Percentiles rank a stretch among this genome's conserved stretches.
These are phyloP conservation scores for Micrasema longulum DNA, from an alignment of 1,140 invertebrate genomes.

Conservation along the genomic window DNA sequence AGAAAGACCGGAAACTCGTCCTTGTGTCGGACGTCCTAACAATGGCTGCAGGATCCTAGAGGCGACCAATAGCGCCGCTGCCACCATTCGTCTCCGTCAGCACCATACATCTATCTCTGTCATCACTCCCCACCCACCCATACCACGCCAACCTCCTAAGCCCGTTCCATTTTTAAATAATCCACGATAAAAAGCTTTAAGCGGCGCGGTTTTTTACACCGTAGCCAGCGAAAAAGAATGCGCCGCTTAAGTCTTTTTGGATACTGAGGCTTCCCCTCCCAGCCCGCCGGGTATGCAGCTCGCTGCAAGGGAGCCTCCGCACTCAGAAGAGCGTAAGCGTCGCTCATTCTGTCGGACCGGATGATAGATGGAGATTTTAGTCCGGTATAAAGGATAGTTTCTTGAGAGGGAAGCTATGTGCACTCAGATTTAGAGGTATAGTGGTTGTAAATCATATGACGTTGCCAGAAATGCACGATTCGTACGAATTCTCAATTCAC, in stretches of 20 bases:
- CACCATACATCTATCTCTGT: conserved; percentile 46
- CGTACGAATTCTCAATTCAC: conserved; percentile 20
- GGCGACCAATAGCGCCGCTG: conserved; percentile 43
- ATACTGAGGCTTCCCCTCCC: background rate
- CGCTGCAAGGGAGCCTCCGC: background rate
- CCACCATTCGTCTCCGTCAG: conserved; percentile 50
- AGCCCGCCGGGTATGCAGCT: conserved; percentile 42
- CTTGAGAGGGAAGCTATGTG: conserved; percentile 47
- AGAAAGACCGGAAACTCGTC: conserved; percentile 3
- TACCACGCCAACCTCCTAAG: background rate
- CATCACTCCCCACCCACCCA: conserved; percentile 7
- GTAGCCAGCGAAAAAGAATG: conserved; percentile 40
- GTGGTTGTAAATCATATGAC: conserved; percentile 18
- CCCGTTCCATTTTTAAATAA: conserved; percentile 51
- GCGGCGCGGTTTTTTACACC: conserved; percentile 50
- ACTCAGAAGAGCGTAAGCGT: conserved; percentile 40
- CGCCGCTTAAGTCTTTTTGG: conserved; percentile 45
- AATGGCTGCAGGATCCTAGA: conserved; percentile 39
- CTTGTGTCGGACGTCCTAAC: conserved; percentile 25
- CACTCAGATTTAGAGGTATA: conserved; percentile 30
- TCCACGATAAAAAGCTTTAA: conserved; percentile 46
- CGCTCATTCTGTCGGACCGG: conserved; percentile 46
- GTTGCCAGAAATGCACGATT: conserved; percentile 3
- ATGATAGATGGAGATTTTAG: conserved; percentile 55
- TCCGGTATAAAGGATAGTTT: conserved; percentile 55